These are phyloP conservation scores for Hedychridium roseum DNA, from an alignment of 2,888 invertebrate species.

Conservation along the genomic window DNA sequence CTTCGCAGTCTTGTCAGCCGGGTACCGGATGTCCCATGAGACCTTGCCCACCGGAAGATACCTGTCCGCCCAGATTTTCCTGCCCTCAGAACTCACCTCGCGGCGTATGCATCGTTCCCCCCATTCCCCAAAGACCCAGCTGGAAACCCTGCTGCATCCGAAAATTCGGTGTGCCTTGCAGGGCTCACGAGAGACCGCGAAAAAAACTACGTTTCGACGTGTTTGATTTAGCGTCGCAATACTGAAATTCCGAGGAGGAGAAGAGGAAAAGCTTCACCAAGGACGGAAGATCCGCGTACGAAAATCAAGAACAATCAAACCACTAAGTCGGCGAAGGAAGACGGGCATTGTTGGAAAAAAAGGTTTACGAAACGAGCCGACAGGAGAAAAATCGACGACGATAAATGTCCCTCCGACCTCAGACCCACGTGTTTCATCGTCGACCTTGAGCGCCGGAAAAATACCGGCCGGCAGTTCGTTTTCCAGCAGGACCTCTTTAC, in stretches of 20 bases:
- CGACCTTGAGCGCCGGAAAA: no score
- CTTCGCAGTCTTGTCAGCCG: constrained; percentile 36
- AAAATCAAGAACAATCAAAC: no score
- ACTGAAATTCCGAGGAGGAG: constrained; percentile 25
- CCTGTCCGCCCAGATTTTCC: constrained; percentile 21
- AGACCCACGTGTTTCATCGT: no score
- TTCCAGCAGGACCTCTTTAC: no score
- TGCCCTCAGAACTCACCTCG: constrained; percentile 39
- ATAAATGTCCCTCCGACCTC: no score
- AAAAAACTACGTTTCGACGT: constrained; percentile 29
- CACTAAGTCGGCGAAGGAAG: no score
- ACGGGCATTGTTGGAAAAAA: no score
- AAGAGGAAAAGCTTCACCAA: constrained; percentile 1
- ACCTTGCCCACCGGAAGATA: constrained; percentile 25
- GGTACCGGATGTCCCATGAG: constrained; percentile 32
- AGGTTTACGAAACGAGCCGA: no score
- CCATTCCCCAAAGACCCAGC: constrained; percentile 38
- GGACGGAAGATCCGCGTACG: background rate
- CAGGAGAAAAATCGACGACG: no score
- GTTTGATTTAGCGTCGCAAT: constrained; percentile 41
- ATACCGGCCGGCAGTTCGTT: no score
- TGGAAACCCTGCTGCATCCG: constrained; percentile 51
- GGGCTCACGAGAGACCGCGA: constrained; percentile 36
- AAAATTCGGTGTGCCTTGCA: constrained; percentile 45
- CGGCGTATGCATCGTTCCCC: constrained; percentile 38